Conservation (phyloP, 2,888 invertebrate genomes). For the Drosophila longiperda region DNA sequence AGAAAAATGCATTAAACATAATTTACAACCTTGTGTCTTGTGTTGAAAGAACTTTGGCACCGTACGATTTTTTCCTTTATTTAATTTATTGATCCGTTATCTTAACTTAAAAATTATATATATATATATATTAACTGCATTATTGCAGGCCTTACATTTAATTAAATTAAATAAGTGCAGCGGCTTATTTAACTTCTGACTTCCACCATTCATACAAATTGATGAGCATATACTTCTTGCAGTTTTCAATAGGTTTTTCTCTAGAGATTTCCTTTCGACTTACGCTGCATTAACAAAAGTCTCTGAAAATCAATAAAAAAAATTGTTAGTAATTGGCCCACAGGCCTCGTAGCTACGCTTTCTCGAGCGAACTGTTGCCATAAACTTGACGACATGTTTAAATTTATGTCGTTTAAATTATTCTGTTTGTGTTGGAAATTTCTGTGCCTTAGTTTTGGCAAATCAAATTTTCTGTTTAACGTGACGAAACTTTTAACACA, state of each 20-base stretch:
- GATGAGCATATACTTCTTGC: not conserved
- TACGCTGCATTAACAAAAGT: not conserved
- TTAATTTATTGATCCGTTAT: not conserved
- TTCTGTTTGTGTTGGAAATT: slow-evolving; percentile 53
- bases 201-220: not conserved
- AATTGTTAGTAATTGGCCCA: not conserved
- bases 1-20: slow-evolving; percentile 52
- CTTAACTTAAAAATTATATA: not conserved
- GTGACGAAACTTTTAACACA: not conserved
- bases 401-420: slow-evolving; percentile 41
- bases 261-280: not conserved
- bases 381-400: slow-evolving; percentile 33
- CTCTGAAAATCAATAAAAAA: not conserved
- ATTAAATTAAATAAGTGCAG: not conserved
- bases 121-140: not conserved
- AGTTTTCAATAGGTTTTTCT: not conserved
- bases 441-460: not conserved
- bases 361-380: slow-evolving; percentile 8
- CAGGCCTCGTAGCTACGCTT: slow-evolving; percentile 10
- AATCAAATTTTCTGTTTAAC: slow-evolving; percentile 7
- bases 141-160: not conserved
- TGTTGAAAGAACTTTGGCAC: slow-evolving; percentile 39
- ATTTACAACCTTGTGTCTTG: slow-evolving; percentile 49
- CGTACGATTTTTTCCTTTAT: slow-evolving; percentile 1
- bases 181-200: not conserved